Conservation (phyloP, 2,797 vertebrate genomes). For the Oreochromis grahami region DNA sequence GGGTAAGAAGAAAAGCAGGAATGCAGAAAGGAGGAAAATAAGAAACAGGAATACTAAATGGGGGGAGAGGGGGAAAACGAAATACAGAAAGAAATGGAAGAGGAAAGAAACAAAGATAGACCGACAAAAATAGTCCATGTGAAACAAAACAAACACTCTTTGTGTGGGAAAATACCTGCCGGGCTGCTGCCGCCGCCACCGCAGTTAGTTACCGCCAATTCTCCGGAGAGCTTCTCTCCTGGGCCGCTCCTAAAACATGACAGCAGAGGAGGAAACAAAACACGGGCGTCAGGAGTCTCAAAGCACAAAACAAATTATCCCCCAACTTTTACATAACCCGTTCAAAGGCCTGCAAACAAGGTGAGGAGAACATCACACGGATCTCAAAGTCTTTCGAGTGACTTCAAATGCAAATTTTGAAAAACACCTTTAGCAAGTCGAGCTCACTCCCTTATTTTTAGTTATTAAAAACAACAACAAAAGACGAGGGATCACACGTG, state of each 20-base stretch:
- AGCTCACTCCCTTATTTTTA: background rate
- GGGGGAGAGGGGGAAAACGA: background rate
- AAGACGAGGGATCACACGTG: background rate
- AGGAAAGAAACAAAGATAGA: conserved; percentile 12
- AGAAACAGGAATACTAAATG: conserved; percentile 19
- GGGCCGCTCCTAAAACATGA: conserved; percentile 46
- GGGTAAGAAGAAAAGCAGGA: background rate
- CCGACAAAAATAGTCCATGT: conserved; percentile 35
- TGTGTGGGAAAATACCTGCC: conserved; percentile 69
- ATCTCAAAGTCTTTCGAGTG: background rate
- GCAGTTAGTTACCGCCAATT: conserved; percentile 28
- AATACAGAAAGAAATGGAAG: background rate
- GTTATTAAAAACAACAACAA: background rate
- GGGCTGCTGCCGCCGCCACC: conserved; percentile 41
- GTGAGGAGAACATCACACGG: conserved; percentile 55
- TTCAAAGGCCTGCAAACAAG: conserved; percentile 46
- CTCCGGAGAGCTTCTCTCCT: conserved; percentile 42
- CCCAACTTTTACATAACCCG: conserved; percentile 28
- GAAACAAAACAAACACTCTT: conserved; percentile 60
- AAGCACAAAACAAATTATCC: conserved; percentile 43
- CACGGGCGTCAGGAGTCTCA: conserved; percentile 47
- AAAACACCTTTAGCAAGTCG: background rate
- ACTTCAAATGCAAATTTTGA: background rate
- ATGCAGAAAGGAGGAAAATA: background rate
- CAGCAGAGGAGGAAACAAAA: conserved; percentile 37